Evolutionary conservation across 2,888 invertebrate species (phyloP).

Genomic region (Drosophila acutilabella): DNA sequence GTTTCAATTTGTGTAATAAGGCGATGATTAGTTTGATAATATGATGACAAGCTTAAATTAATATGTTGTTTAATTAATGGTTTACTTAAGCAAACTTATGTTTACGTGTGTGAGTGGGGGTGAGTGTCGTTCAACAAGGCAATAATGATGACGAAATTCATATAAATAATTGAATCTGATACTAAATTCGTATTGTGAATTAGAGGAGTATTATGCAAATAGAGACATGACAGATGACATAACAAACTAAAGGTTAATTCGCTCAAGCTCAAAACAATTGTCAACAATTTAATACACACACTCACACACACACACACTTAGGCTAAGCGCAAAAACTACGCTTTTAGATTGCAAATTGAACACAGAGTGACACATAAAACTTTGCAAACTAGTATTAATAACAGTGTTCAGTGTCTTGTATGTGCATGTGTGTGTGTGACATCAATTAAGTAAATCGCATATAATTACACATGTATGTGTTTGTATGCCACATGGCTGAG

Average conservation of each 20-base stretch:
- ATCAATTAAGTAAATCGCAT: conserved; percentile 76
- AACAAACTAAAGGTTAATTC: conserved; percentile 76
- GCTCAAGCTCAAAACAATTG: conserved; percentile 79
- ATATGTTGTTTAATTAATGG: not conserved
- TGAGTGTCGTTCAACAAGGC: no score
- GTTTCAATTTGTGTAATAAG: not conserved
- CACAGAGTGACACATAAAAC: conserved; percentile 49
- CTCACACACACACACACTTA: conserved; percentile 9
- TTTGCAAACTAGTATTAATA: conserved; percentile 58
- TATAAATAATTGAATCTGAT: conserved; percentile 6
- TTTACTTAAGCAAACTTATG: not conserved
- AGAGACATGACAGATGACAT: conserved; percentile 57
- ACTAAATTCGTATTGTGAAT: conserved; percentile 5
- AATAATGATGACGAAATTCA: not conserved
- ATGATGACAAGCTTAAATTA: not conserved
- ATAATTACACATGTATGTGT: conserved; percentile 47
- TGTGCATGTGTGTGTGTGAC: conserved; percentile 57
- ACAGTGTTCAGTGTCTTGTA: conserved; percentile 43
- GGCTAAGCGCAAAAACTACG: conserved; percentile 39
- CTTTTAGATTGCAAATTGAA: conserved; percentile 64
- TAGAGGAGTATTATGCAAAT: conserved; percentile 29
- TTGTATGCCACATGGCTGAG: conserved; percentile 29
- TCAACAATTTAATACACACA: conserved; percentile 70
- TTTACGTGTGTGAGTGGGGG: no score
- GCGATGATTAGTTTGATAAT: not conserved